A percentile compares a stretch with the other conserved stretches of the same genome.
Evolutionary conservation across 2,888 invertebrate genomes (phyloP).

Genomic region (Trachelus iudaicus): DNA sequence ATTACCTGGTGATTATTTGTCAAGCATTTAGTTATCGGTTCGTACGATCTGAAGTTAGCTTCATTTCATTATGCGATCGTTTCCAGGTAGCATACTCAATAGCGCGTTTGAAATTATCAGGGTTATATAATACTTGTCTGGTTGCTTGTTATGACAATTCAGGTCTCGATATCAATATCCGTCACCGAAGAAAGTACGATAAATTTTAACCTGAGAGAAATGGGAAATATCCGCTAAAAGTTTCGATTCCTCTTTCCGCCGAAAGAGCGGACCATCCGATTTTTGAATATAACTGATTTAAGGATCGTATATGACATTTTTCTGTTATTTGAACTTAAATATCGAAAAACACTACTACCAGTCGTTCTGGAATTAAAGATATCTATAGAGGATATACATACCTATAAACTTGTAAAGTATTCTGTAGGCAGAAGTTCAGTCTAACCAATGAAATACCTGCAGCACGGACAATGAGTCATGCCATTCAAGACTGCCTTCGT

Average conservation of each 20-base stretch:
- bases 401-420: neutral
- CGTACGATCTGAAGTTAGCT: neutral
- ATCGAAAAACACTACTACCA: neutral
- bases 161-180: neutral
- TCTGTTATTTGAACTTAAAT: neutral
- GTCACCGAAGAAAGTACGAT: neutral
- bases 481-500: slow-evolving; percentile 1
- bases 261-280: neutral
- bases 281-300: neutral
- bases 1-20: neutral
- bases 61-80: neutral
- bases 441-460: neutral
- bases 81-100: neutral
- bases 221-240: neutral
- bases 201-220: neutral
- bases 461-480: neutral
- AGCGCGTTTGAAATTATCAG: neutral
- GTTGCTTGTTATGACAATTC: neutral
- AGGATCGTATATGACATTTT: neutral
- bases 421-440: neutral
- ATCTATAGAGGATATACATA: neutral
- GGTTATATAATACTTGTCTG: neutral
- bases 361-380: neutral
- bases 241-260: neutral
- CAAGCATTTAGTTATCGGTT: neutral